A percentile compares a stretch with the other conserved stretches of the same genome.
Evolutionary conservation across 2,888 invertebrate genomes (phyloP).

Genomic region (Amblyjoppa fuscipennis): DNA sequence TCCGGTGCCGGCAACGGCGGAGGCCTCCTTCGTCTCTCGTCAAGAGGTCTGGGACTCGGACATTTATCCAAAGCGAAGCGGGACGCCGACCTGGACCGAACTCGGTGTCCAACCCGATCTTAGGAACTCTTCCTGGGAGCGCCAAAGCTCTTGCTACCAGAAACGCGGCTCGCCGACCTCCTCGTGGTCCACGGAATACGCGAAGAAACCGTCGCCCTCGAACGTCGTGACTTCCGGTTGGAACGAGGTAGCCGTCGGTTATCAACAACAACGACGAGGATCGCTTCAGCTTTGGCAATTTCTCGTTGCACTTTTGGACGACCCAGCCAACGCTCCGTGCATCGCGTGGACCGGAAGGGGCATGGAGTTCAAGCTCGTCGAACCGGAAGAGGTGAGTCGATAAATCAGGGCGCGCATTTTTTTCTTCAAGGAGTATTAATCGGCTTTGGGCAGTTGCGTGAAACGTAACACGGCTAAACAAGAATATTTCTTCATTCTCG

Average conservation of each 20-base stretch:
- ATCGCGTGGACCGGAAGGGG: constrained; percentile 98
- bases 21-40: constrained; percentile 71
- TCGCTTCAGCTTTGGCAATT: constrained; percentile 98
- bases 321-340: constrained; percentile 91
- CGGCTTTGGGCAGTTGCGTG: background rate
- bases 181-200: constrained; percentile 79
- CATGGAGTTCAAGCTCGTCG: constrained; percentile 97
- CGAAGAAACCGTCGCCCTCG: constrained; percentile 77
- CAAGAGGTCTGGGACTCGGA: constrained; percentile 77
- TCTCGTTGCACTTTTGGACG: constrained; percentile 92
- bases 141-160: constrained; percentile 76
- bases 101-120: constrained; percentile 77
- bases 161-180: constrained; percentile 78
- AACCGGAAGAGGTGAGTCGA: constrained; percentile 93
- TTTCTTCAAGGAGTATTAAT: background rate
- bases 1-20: constrained; percentile 67
- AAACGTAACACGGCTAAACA: too few relatives aligned
- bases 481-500: too few relatives aligned
- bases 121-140: constrained; percentile 79
- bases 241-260: constrained; percentile 79
- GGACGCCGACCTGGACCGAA: constrained; percentile 81
- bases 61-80: constrained; percentile 76
- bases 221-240: constrained; percentile 75
- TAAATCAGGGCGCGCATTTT: background rate
- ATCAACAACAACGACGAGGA: constrained; percentile 89